Evolutionary conservation across 2,888 invertebrate species (phyloP).

Genomic region (Sthenelais limicola): DNA sequence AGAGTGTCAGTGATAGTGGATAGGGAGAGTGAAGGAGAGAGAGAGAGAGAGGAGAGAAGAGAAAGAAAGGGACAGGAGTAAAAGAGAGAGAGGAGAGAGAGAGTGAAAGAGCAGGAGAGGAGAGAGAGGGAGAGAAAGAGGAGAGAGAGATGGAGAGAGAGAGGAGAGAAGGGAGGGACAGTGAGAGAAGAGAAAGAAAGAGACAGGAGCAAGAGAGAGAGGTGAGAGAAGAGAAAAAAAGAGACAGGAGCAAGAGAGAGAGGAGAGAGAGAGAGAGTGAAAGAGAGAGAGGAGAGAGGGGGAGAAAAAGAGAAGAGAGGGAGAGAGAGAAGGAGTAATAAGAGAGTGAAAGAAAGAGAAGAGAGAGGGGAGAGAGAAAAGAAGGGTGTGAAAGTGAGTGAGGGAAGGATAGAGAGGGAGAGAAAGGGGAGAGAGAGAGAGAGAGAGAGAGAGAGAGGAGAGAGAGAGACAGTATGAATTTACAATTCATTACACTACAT

Average conservation of each 20-base stretch:
- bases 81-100: not conserved
- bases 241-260: not conserved
- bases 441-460: not conserved
- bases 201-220: not conserved
- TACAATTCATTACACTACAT: no score
- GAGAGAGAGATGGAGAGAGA: not conserved
- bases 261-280: not conserved
- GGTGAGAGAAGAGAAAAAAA: not conserved
- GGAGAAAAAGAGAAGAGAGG: conserved; percentile 3
- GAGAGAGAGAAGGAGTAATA: not conserved
- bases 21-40: conserved; percentile 4
- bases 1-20: no score
- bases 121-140: not conserved
- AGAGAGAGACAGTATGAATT: conserved; percentile 3
- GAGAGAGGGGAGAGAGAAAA: not conserved
- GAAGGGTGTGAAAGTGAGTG: not conserved
- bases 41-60: not conserved
- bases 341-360: not conserved
- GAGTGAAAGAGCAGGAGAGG: not conserved
- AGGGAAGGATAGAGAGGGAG: not conserved
- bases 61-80: not conserved
- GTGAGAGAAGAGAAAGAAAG: not conserved
- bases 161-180: not conserved
- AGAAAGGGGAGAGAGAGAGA: not conserved
- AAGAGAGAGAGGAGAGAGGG: not conserved